A percentile compares a stretch with the other conserved stretches of the same genome.
These are phyloP conservation scores for Copsychus sechellarum DNA, from an alignment of 2,113 vertebrate species.

Conservation along the genomic window DNA sequence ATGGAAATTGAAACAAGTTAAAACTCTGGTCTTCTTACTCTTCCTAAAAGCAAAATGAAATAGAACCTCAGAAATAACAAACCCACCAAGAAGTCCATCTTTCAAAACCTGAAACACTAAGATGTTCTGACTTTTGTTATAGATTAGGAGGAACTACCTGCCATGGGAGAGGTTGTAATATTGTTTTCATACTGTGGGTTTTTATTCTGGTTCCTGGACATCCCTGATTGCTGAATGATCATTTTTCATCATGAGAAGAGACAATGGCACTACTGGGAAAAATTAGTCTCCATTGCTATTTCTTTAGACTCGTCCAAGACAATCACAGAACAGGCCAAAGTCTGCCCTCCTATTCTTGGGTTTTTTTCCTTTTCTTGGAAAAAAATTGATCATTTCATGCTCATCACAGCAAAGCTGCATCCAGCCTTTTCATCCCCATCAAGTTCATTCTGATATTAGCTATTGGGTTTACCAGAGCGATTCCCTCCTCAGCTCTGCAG, in stretches of 20 bases:
- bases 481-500: not conserved
- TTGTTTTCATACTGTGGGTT: not conserved
- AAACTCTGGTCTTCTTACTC: not conserved
- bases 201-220: not conserved
- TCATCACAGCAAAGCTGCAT: not conserved
- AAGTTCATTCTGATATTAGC: not conserved
- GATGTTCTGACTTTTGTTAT: not conserved
- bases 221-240: not conserved
- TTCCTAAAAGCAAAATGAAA: not conserved
- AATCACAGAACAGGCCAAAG: not conserved
- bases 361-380: not conserved
- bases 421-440: not conserved
- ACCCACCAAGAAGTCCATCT: not conserved
- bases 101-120: not conserved
- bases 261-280: not conserved
- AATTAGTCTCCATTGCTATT: not conserved
- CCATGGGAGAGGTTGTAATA: not conserved
- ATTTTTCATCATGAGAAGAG: not conserved
- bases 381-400: not conserved
- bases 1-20: not conserved
- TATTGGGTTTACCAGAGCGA: not conserved
- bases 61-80: not conserved
- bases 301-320: not conserved
- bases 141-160: not conserved
- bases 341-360: not conserved